Evolutionary conservation across 2,113 vertebrate genomes (phyloP), one percentile per base, ranked within the genome.

Genomic region (Tetrax tetrax): DNA sequence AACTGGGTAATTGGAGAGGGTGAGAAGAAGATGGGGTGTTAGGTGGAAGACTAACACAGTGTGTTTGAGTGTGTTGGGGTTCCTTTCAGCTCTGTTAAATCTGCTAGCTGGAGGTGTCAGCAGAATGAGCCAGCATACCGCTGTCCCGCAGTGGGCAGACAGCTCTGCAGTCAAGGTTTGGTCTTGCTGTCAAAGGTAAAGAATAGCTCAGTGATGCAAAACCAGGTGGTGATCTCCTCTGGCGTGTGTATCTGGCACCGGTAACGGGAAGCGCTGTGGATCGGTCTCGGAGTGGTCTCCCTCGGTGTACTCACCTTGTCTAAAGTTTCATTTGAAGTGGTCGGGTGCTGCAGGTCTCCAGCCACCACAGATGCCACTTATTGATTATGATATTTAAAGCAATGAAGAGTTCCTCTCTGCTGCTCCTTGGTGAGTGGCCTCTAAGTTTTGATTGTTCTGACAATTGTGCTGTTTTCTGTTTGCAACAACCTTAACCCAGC

Each of bases 311-410:
- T 54, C 45, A 23, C 23, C 43, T 45, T 4, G 2, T 43, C 20
- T 15, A 14, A 75, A 64, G 38, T 24, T 50, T 61, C 1, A 8
- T 60, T 29, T 37, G 14, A 48, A 35, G 59, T 37, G 12, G 5
- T n/a, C 19, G 38, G 63, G 23, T 71, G 45, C 28, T 83, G 45
- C 11, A 9, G 10, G 27, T 60, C 50, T 60, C 18, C 13, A 5
- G 31, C 45, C 0, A 1, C 43, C 28, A 21, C 59, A 48, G 64
- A n/a, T 31, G 20, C 47, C 0, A 0, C n/a, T 37, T 3, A 23
- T 21, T 35, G 35, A 28, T 59, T 14, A 70, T 64, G 33, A 10
- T 41, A 27, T 28, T 76, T 59, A 47, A 65, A 69, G 56, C 33
- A 35, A 20, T 38, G 6, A 13, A 18, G 38, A n/a, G 18, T 50